A percentile compares a stretch with the other conserved stretches of the same genome.
These are phyloP conservation scores for Garrulus glandarius DNA, from an alignment of 2,797 vertebrate species.

Conservation along the genomic window DNA sequence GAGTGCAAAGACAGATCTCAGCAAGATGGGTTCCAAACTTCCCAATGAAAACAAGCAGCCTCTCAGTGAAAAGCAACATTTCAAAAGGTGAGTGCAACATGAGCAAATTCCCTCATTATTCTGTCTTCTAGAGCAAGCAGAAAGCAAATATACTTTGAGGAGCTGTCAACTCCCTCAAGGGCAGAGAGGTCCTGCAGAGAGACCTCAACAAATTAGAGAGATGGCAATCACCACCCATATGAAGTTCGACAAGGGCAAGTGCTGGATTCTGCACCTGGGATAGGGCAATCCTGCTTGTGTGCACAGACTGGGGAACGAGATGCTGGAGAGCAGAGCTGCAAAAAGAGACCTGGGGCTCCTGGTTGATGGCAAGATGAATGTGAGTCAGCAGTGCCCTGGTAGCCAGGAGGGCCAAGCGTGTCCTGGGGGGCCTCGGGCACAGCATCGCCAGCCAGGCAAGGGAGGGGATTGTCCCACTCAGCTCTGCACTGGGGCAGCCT, in stretches of 20 bases:
- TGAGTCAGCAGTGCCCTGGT: neutral
- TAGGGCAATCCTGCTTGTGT: neutral
- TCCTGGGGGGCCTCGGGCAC: neutral
- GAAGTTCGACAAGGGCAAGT: neutral
- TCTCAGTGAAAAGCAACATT: neutral
- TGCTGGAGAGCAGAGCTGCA: accelerated
- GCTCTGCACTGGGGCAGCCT: accelerated
- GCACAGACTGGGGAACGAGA: neutral
- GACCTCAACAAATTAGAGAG: neutral
- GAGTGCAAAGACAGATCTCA: neutral
- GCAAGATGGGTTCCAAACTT: neutral
- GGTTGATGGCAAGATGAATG: accelerated
- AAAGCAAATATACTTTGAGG: neutral
- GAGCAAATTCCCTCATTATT: neutral
- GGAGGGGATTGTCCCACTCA: accelerated
- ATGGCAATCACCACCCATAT: neutral
- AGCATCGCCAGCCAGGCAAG: accelerated
- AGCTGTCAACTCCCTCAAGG: neutral
- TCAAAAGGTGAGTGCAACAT: neutral
- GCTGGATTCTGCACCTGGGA: neutral
- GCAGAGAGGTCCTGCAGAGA: neutral
- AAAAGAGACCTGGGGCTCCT: neutral
- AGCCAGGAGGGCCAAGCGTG: neutral
- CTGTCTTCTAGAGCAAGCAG: neutral
- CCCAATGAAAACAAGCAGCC: neutral